phyloP scores from a whole-genome alignment of 2,113 vertebrate species.

The Pampusana beccarii region DNA sequence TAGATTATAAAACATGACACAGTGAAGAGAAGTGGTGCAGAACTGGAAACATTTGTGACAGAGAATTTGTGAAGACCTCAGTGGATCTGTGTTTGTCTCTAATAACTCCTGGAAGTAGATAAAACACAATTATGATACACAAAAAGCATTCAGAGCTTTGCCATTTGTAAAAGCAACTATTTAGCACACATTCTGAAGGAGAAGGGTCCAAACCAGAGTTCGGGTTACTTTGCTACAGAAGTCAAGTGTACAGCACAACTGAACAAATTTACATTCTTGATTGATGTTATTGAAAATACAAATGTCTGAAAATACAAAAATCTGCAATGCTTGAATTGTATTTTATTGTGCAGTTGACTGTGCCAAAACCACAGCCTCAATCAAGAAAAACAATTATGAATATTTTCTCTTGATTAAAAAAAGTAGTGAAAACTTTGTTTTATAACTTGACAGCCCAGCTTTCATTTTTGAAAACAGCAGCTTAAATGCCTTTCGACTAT shows the following conservation, averaged over 20 bases:
- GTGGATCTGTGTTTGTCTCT: background rate
- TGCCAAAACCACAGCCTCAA: background rate
- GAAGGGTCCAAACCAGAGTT: background rate
- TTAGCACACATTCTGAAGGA: background rate
- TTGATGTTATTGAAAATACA: background rate
- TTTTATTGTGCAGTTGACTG: background rate
- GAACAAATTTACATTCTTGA: background rate
- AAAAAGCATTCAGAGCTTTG: background rate
- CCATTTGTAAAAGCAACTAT: rapidly evolving
- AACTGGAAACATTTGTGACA: background rate
- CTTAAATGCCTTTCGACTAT: background rate
- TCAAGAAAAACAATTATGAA: background rate
- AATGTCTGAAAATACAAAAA: background rate
- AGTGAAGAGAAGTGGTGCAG: background rate
- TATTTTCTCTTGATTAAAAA: background rate
- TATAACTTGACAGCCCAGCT: background rate
- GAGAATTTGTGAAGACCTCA: background rate
- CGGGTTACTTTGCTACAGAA: background rate
- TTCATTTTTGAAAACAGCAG: background rate
- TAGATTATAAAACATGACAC: background rate
- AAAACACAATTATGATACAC: background rate
- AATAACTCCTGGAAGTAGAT: background rate
- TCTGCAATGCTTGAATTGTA: background rate
- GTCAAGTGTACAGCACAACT: background rate
- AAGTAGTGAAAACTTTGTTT: background rate